Evolutionary conservation across 2,113 vertebrate species (phyloP).

Genomic region (Erythrolamprus reginae): DNA sequence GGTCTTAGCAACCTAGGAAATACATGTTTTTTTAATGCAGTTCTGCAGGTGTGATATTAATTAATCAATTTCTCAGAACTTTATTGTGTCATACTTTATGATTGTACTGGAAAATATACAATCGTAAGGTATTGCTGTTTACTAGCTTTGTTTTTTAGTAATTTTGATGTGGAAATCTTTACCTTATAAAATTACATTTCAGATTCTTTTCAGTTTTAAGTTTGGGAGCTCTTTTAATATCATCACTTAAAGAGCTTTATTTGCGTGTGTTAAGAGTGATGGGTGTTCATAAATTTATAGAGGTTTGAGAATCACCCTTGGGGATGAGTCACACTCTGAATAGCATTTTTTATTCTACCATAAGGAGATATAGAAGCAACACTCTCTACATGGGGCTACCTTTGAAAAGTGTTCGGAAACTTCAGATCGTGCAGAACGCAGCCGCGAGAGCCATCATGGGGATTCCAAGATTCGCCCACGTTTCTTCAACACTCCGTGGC

Average conservation of each 20-base stretch:
- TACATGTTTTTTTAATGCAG: constrained; percentile 96
- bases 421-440: no score
- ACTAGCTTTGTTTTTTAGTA: not conserved
- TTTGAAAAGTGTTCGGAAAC: no score
- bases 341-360: no score
- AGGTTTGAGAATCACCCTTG: not conserved
- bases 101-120: not conserved
- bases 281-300: not conserved
- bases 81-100: not conserved
- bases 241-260: not conserved
- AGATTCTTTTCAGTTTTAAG: not conserved
- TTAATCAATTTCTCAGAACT: not conserved
- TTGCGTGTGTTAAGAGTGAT: no score
- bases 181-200: not conserved
- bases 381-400: no score
- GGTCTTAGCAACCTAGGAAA: constrained; percentile 97
- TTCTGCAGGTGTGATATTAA: constrained; percentile 82
- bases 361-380: no score
- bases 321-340: no score
- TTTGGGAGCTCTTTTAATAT: not conserved
- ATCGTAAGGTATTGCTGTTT: not conserved
- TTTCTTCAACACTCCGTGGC: no score
- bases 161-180: not conserved
- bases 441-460: no score
- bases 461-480: no score